These are phyloP conservation scores for Arrhamphus sclerolepis DNA, from an alignment of 2,797 vertebrate genomes.

Conservation along the genomic window DNA sequence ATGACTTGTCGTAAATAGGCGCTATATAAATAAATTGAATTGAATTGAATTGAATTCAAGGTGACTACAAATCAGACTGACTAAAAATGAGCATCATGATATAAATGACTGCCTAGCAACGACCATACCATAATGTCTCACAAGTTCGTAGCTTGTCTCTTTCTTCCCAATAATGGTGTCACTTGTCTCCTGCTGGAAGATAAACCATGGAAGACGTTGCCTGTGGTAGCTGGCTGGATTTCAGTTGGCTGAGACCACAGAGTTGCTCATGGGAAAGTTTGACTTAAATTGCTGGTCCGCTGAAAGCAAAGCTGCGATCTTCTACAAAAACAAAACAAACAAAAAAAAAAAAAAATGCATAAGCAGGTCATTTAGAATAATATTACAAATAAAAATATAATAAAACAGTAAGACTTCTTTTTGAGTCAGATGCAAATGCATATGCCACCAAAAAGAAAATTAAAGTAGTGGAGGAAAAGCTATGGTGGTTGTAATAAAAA, in stretches of 20 bases:
- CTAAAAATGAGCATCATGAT: conserved; percentile 6
- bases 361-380: conserved; percentile 27
- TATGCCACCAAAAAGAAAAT: too few relatives aligned
- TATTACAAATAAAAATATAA: conserved; percentile 5
- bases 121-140: conserved; percentile 36
- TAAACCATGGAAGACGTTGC: conserved; percentile 55
- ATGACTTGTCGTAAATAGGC: too few relatives aligned
- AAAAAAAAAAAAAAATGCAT: conserved; percentile 1
- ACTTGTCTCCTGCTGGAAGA: conserved; percentile 66
- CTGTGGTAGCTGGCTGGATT: conserved; percentile 57
- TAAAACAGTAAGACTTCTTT: background rate
- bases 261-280: conserved; percentile 41
- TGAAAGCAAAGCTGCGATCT: conserved; percentile 28
- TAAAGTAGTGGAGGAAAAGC: too few relatives aligned
- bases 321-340: too few relatives aligned
- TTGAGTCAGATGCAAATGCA: background rate
- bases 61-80: conserved; percentile 7
- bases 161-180: conserved; percentile 61
- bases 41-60: too few relatives aligned
- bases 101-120: conserved; percentile 23
- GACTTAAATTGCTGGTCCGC: conserved; percentile 38
- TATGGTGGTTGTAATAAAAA: too few relatives aligned
- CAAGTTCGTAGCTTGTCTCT: conserved; percentile 39
- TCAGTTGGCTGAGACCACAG: conserved; percentile 51
- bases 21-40: too few relatives aligned